Conservation (phyloP, 2,888 invertebrate species). For the Bruchidius siliquastri region DNA sequence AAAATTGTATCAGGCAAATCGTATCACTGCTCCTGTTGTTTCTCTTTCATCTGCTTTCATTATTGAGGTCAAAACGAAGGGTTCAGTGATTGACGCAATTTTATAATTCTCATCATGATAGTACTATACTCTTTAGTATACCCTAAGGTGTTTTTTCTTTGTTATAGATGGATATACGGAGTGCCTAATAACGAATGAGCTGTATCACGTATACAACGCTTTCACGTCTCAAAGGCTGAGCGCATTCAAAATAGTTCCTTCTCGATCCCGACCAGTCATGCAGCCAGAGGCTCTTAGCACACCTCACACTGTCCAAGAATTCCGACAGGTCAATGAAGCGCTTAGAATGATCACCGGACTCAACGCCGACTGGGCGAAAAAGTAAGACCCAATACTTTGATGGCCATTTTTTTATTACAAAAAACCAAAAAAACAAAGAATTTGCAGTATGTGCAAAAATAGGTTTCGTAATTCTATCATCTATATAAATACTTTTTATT, state of each 20-base stretch:
- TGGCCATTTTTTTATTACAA: background rate
- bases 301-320: constrained; percentile 30
- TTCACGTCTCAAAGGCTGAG: constrained; percentile 28
- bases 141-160: background rate
- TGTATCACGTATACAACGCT: constrained; percentile 56
- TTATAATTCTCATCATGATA: no score
- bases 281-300: constrained; percentile 18
- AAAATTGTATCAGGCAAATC: no score
- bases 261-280: constrained; percentile 17
- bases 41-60: no score
- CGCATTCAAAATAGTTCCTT: constrained; percentile 29
- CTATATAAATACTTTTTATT: no score
- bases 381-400: constrained; percentile 27
- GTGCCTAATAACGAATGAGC: constrained; percentile 64
- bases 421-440: no score
- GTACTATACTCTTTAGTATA: no score
- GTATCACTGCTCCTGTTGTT: no score
- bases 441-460: no score
- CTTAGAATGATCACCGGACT: constrained; percentile 35
- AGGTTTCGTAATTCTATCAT: no score
- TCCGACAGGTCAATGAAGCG: constrained; percentile 31
- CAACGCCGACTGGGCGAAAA: constrained; percentile 38
- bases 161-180: constrained; percentile 49
- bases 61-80: no score
- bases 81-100: no score